phyloP scores from a whole-genome alignment of 2,113 vertebrate species.

The Gavia stellata region DNA sequence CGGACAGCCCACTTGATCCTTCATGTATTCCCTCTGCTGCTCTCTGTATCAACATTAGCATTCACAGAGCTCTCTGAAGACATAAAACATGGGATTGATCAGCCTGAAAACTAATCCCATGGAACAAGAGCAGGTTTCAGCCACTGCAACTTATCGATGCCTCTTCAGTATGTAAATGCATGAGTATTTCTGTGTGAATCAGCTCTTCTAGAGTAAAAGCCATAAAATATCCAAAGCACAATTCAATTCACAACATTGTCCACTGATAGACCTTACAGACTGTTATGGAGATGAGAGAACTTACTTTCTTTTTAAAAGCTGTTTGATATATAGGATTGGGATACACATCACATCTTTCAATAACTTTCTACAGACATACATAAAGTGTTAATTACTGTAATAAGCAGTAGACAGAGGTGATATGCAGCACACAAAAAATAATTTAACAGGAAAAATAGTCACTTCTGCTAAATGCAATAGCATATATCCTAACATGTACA shows the following conservation, averaged over 20 bases:
- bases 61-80: background rate
- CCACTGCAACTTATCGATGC: background rate
- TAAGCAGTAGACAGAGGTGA: background rate
- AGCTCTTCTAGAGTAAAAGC: background rate
- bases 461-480: background rate
- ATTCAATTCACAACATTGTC: background rate
- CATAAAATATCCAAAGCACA: background rate
- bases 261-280: background rate
- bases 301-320: background rate
- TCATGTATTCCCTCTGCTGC: background rate
- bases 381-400: background rate
- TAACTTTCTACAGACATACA: background rate
- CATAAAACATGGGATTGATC: background rate
- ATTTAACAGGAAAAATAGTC: background rate
- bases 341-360: background rate
- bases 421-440: background rate
- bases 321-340: background rate
- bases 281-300: background rate
- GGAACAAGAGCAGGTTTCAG: background rate
- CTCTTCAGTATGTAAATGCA: background rate
- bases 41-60: background rate
- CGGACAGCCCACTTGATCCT: background rate
- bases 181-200: background rate
- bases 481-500: background rate
- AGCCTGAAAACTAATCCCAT: background rate